Evolutionary conservation across 2,888 invertebrate genomes (phyloP).

Genomic region (Diarsia mendica): DNA sequence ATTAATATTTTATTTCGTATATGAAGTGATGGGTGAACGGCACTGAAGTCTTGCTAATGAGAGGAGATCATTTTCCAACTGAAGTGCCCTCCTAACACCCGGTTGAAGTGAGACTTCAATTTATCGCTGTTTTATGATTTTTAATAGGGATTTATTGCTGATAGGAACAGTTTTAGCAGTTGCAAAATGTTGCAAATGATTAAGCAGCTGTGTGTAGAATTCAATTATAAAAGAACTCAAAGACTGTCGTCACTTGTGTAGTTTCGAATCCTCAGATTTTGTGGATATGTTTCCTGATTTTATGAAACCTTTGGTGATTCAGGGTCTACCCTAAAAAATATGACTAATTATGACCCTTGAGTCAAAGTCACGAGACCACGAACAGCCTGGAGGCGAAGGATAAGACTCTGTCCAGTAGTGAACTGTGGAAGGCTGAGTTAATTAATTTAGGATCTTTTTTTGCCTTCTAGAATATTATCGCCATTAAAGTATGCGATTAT

Average conservation of each 20-base stretch:
- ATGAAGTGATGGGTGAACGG: conserved; percentile 20
- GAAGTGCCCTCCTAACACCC: conserved; percentile 11
- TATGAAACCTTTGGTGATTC: too few species aligned
- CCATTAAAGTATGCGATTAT: background rate
- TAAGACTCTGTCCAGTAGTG: background rate
- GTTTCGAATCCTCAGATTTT: too few species aligned
- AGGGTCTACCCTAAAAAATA: too few species aligned
- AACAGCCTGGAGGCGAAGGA: background rate
- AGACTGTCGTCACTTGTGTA: too few species aligned
- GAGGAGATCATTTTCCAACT: conserved; percentile 32
- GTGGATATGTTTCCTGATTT: too few species aligned
- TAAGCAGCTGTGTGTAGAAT: too few species aligned
- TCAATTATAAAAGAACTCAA: too few species aligned
- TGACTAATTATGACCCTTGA: too few species aligned
- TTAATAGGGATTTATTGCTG: conserved; percentile 17
- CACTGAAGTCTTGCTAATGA: conserved; percentile 35
- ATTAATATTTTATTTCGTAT: conserved; percentile 16
- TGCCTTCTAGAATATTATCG: background rate
- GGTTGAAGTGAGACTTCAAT: conserved; percentile 13
- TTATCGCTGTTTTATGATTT: conserved; percentile 29
- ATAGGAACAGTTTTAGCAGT: background rate
- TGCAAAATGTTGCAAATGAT: too few species aligned
- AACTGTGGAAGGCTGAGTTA: background rate
- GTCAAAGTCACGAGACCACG: too few species aligned
- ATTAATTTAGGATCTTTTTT: background rate